Percentiles rank a stretch among this genome's conserved stretches.
phyloP scores from a whole-genome alignment of 2,113 vertebrate species.

The Phalacrocorax brasilianus region DNA sequence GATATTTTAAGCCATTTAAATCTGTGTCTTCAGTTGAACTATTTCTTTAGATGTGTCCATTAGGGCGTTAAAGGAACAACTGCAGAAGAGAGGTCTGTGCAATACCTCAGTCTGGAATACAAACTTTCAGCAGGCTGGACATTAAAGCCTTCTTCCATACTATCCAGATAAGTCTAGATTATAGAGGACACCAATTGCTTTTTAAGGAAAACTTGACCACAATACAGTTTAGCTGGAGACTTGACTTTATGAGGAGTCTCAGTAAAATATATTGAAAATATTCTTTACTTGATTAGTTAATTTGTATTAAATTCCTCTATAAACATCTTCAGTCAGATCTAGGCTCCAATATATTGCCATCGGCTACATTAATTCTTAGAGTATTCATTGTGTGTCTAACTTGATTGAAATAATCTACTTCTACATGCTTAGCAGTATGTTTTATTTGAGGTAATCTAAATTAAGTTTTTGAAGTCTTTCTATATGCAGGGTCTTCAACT shows the following conservation, averaged over 20 bases:
- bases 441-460: not conserved
- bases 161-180: not conserved
- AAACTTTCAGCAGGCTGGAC: not conserved
- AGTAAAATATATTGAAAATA: not conserved
- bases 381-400: not conserved
- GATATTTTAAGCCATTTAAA: not conserved
- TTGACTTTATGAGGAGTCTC: not conserved
- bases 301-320: not conserved
- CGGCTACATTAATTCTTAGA: not conserved
- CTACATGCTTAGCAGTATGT: not conserved
- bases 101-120: not conserved
- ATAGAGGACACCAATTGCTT: not conserved
- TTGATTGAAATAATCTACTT: not conserved
- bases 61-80: not conserved
- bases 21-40: not conserved
- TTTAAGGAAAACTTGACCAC: not conserved
- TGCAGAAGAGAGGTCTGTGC: not conserved
- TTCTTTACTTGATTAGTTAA: not conserved
- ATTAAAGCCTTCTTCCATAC: not conserved
- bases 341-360: not conserved
- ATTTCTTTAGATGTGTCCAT: not conserved
- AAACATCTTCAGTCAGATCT: not conserved
- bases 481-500: not conserved
- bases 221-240: not conserved
- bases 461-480: not conserved